Evolutionary conservation across 2,113 vertebrate species (phyloP).

Genomic region (Nycticorax nycticorax): DNA sequence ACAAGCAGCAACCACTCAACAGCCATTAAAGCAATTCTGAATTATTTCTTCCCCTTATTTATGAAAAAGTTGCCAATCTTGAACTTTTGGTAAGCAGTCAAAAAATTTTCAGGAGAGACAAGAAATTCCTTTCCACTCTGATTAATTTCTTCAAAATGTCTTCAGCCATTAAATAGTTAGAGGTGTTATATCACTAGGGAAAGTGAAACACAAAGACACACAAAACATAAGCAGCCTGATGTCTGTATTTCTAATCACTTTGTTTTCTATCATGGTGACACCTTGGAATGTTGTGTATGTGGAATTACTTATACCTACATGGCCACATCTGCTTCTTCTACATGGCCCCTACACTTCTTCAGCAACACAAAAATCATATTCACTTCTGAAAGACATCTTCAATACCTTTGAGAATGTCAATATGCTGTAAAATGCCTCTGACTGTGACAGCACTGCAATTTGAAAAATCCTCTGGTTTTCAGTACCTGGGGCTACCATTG

Average conservation of each 20-base stretch:
- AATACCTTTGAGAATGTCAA: background rate
- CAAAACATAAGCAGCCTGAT: background rate
- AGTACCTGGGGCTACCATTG: background rate
- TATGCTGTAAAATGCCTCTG: background rate
- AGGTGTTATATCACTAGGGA: background rate
- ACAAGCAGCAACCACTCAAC: background rate
- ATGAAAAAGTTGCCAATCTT: background rate
- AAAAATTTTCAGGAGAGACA: background rate
- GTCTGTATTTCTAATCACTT: background rate
- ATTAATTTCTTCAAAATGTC: background rate
- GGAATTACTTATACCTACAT: background rate
- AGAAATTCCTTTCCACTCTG: background rate
- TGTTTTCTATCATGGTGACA: background rate
- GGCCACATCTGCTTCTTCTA: too few relatives aligned
- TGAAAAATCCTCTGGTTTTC: background rate
- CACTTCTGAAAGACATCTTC: background rate
- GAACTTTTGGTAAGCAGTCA: background rate
- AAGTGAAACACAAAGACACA: background rate
- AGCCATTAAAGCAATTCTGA: background rate
- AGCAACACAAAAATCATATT: background rate
- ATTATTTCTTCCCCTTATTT: background rate
- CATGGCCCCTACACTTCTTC: background rate
- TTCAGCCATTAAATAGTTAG: background rate
- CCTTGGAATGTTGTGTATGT: background rate
- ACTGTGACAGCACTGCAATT: background rate